Conservation (phyloP, 2,888 invertebrate species). For the Epinotia ramella region DNA sequence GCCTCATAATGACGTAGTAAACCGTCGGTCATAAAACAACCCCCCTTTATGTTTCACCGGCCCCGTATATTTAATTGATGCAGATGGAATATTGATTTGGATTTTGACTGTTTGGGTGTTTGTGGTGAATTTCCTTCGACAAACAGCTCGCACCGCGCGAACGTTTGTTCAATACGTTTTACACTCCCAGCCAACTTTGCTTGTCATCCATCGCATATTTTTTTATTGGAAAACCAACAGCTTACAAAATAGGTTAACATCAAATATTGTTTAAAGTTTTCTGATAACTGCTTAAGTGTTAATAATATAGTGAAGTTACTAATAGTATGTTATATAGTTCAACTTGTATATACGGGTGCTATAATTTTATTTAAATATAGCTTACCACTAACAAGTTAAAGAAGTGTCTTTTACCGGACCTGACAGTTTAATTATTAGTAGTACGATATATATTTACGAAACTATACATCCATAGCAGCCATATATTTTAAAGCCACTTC, state of each 20-base stretch:
- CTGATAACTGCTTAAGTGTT: neutral
- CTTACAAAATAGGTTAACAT: no score
- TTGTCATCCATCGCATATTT: neutral
- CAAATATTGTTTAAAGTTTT: neutral
- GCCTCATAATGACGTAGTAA: conserved; percentile 27
- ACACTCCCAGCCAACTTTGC: neutral
- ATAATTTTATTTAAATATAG: no score
- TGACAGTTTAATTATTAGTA: no score
- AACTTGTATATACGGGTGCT: no score
- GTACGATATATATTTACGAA: no score
- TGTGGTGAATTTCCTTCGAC: neutral
- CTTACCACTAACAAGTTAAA: no score
- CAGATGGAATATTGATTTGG: conserved; percentile 25
- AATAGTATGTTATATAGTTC: neutral
- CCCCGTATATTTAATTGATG: conserved; percentile 22
- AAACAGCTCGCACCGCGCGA: neutral
- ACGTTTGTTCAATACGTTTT: neutral
- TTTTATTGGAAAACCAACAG: neutral
- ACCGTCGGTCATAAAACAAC: conserved; percentile 27
- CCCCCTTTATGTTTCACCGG: conserved; percentile 29
- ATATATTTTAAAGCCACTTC: no score
- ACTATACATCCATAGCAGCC: no score
- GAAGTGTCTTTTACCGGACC: no score
- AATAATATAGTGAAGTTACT: neutral
- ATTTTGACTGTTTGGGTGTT: neutral